phyloP scores from a whole-genome alignment of 2,113 vertebrate genomes.

The Laterallus jamaicensis region DNA sequence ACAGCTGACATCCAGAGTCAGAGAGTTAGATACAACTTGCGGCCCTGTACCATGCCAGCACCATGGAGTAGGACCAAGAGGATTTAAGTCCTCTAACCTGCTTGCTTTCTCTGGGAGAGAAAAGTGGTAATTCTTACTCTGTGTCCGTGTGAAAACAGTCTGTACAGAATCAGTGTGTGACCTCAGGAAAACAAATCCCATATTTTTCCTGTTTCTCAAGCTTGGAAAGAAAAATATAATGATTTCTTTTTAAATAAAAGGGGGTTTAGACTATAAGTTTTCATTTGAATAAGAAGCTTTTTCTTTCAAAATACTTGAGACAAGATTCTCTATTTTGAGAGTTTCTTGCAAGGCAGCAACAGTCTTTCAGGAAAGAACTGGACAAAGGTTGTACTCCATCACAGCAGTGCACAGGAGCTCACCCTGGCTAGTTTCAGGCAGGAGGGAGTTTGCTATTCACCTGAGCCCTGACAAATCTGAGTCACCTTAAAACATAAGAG shows the following conservation, averaged over 20 bases:
- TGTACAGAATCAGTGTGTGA: neutral
- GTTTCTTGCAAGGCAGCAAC: neutral
- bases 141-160: neutral
- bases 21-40: neutral
- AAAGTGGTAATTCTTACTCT: neutral
- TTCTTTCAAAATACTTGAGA: neutral
- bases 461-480: neutral
- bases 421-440: neutral
- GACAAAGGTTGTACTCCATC: neutral
- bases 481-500: neutral
- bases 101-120: neutral
- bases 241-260: neutral
- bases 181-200: neutral
- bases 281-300: neutral
- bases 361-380: neutral
- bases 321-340: neutral
- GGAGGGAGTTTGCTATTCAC: neutral
- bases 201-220: neutral
- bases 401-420: neutral
- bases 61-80: neutral
- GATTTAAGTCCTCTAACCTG: neutral
- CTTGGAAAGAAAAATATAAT: neutral
- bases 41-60: neutral
- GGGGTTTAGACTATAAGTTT: neutral
- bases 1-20: neutral